Base-by-base conservation (phyloP, 2,113 vertebrate genomes). In the Bambusicola thoracicus region DNA sequence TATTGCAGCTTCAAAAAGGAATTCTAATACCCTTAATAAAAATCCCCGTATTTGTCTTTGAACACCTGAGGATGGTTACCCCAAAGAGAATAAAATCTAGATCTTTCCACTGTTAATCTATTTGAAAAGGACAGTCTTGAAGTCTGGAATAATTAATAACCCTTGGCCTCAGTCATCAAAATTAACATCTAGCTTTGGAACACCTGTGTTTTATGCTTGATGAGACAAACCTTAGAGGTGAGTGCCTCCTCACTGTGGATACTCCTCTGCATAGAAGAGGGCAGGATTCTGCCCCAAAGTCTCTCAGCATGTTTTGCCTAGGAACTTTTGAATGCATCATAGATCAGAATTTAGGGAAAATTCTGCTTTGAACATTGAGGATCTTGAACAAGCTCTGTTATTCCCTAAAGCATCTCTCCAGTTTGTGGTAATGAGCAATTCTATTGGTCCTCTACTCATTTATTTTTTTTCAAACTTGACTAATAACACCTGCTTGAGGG, bases 201-300 rank as follows among this genome's bases (percentile, higher is more conserved):
- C 21, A 55, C 10, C 61, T 0, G 0, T 61, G 44, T 51, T 82
- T 87, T 66, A 51, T 0, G 1, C n/a, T 66, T 41, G 13, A 40
- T 66, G 51, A 46, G 72, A 77, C 53, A 46, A 51, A 66, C 24
- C 7, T 0, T 1, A 22, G 16, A 22, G 38, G n/a, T 0, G 0
- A 72, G 38, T 66, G 29, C n/a, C 51, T 73, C 29, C 59, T 66
- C 22, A 12, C 25, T 44, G 44, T 40, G 38, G 38, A 30, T 29
- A 24, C 6, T 21, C 6, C 20, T 38, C 32, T 72, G 43, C 19
- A n/a, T 43, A 44, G 11, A 49, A 19, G 10, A 56, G 65, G 25
- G 83, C 11, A 58, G 41, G 41, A 5, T 36, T 12, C 27, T 58
- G 36, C 32, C 66, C 32, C 9, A 49, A 56, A 65, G 41, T 21